phyloP scores from a whole-genome alignment of 2,113 vertebrate genomes.

The Rhinopomastus cyanomelas region DNA sequence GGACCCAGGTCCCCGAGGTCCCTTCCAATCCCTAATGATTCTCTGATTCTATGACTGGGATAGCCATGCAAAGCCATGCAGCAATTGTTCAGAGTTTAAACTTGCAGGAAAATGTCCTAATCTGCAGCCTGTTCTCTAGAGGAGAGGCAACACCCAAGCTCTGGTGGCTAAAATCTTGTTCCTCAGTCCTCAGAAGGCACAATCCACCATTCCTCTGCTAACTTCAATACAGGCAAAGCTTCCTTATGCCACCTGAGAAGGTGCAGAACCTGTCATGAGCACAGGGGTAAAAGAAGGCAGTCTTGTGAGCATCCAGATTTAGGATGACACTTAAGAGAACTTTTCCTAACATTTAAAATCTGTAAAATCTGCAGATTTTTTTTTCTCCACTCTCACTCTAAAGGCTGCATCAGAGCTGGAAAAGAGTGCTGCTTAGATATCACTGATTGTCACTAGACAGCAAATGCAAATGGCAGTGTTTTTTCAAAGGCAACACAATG shows the following conservation, averaged over 20 bases:
- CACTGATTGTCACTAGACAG: not conserved
- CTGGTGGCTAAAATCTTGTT: not conserved
- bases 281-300: not conserved
- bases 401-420: not conserved
- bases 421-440: not conserved
- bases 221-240: not conserved
- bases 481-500: not conserved
- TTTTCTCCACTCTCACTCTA: not conserved
- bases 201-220: constrained; percentile 5
- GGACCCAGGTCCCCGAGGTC: no score
- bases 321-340: not conserved
- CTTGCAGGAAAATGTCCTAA: not conserved
- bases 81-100: not conserved
- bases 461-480: not conserved
- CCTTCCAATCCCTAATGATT: no score
- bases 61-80: not conserved
- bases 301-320: not conserved
- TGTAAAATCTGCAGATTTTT: not conserved
- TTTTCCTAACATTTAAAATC: not conserved
- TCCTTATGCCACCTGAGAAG: constrained; percentile 12
- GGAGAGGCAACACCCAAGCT: not conserved
- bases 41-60: no score
- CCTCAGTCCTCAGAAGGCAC: not conserved
- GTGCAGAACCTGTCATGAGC: not conserved
- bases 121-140: not conserved